A percentile compares a stretch with the other conserved stretches of the same genome.
phyloP scores from a whole-genome alignment of 1,140 invertebrate genomes.

The Fopius arisanus region DNA sequence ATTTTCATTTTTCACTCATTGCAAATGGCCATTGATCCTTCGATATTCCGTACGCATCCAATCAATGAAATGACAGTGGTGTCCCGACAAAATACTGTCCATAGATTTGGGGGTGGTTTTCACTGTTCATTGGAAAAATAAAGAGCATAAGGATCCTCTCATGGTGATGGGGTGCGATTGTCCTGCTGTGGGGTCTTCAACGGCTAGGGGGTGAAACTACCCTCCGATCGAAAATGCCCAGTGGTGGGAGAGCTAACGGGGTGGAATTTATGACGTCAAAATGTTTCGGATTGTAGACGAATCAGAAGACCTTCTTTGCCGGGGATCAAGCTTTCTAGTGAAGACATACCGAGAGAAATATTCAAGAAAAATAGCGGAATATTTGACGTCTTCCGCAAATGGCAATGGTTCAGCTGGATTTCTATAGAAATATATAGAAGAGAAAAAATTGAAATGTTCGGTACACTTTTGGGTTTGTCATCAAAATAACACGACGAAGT shows the following conservation, averaged over 20 bases:
- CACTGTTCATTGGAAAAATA: not conserved
- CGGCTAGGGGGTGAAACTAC: conserved; percentile 24
- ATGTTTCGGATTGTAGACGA: not conserved
- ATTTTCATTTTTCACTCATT: not conserved
- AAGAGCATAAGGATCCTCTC: conserved; percentile 17
- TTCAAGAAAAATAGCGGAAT: too few species aligned
- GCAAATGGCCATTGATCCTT: not conserved
- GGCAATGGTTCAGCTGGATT: too few species aligned
- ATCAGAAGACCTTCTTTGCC: not conserved
- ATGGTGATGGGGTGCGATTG: conserved; percentile 32
- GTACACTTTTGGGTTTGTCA: too few species aligned
- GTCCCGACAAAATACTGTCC: too few species aligned
- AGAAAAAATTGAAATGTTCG: too few species aligned
- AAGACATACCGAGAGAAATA: too few species aligned
- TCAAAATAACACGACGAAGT: too few species aligned
- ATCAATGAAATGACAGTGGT: not conserved
- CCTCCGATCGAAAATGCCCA: conserved; percentile 34
- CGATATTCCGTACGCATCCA: not conserved
- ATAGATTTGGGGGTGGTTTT: not conserved
- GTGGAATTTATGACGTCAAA: not conserved
- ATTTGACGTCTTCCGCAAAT: too few species aligned
- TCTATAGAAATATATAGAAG: too few species aligned
- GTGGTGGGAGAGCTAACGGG: conserved; percentile 13
- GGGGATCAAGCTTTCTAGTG: too few species aligned
- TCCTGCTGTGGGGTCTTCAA: conserved; percentile 24